Evolutionary conservation across 2,113 vertebrate genomes (phyloP), one percentile per base, ranked within the genome.

Genomic region (Antidorcas marsupialis): DNA sequence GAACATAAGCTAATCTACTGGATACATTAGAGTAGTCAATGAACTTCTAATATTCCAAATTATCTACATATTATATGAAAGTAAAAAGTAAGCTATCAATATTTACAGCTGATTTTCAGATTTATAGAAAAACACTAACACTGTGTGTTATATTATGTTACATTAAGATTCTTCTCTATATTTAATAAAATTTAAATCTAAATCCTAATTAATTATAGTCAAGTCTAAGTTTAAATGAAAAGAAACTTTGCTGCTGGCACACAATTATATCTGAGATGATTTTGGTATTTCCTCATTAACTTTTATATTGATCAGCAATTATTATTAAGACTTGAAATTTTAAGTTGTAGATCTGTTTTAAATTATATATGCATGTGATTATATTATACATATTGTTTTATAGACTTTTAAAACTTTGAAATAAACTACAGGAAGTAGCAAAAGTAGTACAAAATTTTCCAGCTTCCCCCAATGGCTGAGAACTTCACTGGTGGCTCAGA

Each of bases 221-320:
- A 94, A 91, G 76, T 30, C 27, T 84, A 64, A 96, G 52, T 92
- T 33, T 88, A 91, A 91, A 62, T 87, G 74, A 76, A 53, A 93
- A 94, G 82, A 60, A 93, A 87, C 13, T 95, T 82, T 90, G 36
- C 36, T 76, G 71, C 50, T 64, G 47, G 33, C 6, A 79, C 21
- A 89, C 9, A 89, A 79, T 71, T 47, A 45, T 45, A 85, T 81
- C 36, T 27, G 23, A 55, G 10, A 95, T 50, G 6, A 57, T 78
- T 87, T 45, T 82, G 21, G 33, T 53, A 95, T 91, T 95, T 83
- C 36, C 15, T 76, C 9, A 30, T 92, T 67, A 95, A 64, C n/a
- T 82, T 87, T 83, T 84, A 87, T 67, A 82, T 7, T 94, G 62
- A 83, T 62, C 9, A 97, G 25, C 45, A 64, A 74, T 83, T 96